phyloP scores from a whole-genome alignment of 2,888 invertebrate genomes.

The Andrena bicolor region DNA sequence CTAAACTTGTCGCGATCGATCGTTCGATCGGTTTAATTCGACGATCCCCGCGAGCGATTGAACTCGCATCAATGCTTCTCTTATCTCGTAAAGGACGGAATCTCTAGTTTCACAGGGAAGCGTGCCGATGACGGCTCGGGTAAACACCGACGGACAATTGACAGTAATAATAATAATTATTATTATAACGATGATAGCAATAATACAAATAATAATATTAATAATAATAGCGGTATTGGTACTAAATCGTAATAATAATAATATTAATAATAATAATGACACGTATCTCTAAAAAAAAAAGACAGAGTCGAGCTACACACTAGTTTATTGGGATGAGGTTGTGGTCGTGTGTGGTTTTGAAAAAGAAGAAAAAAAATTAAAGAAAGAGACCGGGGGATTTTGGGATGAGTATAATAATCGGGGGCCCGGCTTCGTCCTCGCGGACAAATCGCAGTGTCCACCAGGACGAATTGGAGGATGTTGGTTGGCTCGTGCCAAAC shows the following conservation, averaged over 20 bases:
- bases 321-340: slow-evolving; percentile 76
- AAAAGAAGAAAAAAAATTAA: slow-evolving; percentile 63
- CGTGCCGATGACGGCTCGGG: slow-evolving; percentile 2
- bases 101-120: not conserved
- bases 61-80: not conserved
- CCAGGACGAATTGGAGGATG: slow-evolving; percentile 75
- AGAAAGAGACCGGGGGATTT: slow-evolving; percentile 46
- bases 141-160: slow-evolving; percentile 42
- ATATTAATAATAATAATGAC: slow-evolving; percentile 79
- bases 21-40: not conserved
- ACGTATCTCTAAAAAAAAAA: slow-evolving; percentile 74
- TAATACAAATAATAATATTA: slow-evolving; percentile 83
- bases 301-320: slow-evolving; percentile 77
- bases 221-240: slow-evolving; percentile 81
- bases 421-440: slow-evolving; percentile 73
- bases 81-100: not conserved
- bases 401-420: slow-evolving; percentile 52
- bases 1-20: not conserved
- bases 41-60: not conserved
- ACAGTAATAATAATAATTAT: slow-evolving; percentile 81
- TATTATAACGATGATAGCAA: slow-evolving; percentile 82
- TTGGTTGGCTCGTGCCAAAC: slow-evolving; percentile 52
- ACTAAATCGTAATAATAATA: slow-evolving; percentile 81
- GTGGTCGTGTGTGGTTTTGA: slow-evolving; percentile 67
- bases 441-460: slow-evolving; percentile 77